Evolutionary conservation across 2,797 vertebrate genomes (phyloP).

Genomic region (Myripristis jacobus): DNA sequence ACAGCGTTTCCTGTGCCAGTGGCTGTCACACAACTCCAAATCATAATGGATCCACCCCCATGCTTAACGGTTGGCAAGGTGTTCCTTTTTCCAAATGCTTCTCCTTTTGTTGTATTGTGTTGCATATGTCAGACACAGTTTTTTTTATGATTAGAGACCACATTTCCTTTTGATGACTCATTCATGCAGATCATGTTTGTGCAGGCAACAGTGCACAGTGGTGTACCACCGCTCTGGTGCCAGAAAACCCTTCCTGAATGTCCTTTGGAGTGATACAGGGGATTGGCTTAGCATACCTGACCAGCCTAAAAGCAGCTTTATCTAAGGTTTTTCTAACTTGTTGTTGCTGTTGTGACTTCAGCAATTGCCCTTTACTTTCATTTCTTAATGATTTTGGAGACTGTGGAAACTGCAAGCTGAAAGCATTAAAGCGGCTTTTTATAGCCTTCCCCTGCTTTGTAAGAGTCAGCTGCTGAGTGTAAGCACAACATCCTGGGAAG

Average conservation of each 20-base stretch:
- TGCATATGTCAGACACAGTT: background rate
- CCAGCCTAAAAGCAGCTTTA: background rate
- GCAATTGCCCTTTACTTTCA: background rate
- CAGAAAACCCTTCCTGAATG: background rate
- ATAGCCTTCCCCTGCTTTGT: background rate
- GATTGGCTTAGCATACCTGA: background rate
- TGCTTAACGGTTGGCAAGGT: background rate
- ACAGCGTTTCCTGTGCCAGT: background rate
- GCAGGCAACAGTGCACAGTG: background rate
- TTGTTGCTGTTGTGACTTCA: background rate
- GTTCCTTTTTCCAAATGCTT: conserved; percentile 1
- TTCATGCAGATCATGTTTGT: background rate
- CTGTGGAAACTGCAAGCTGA: background rate
- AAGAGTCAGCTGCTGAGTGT: background rate
- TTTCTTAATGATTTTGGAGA: background rate
- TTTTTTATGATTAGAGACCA: background rate
- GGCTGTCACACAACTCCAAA: background rate
- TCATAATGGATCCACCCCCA: background rate
- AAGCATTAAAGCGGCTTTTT: background rate
- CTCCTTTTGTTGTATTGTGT: background rate
- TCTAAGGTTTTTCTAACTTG: background rate
- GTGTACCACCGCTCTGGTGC: background rate
- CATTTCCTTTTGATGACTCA: background rate
- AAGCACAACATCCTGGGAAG: no score
- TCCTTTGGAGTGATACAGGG: background rate